These are phyloP conservation scores for Habropoda laboriosa DNA, from an alignment of 1,140 invertebrate species.

Conservation along the genomic window DNA sequence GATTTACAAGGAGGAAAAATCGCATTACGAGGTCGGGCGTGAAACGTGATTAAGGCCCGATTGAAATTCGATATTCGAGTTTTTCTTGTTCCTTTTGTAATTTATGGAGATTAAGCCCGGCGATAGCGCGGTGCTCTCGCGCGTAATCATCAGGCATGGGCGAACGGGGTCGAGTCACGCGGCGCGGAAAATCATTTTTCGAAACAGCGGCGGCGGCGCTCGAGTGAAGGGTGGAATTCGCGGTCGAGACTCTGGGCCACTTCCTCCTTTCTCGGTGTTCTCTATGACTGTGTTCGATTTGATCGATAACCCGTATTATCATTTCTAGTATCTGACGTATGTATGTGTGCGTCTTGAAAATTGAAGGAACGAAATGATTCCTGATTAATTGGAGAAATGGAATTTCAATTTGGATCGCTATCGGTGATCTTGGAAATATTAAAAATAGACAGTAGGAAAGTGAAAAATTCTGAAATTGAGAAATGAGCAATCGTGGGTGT, in stretches of 20 bases:
- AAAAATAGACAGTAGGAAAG: too few species aligned
- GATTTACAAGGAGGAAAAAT: slow-evolving; percentile 33
- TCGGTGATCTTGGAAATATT: too few species aligned
- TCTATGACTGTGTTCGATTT: too few species aligned
- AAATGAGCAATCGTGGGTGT: too few species aligned
- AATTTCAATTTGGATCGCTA: too few species aligned
- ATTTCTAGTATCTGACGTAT: too few species aligned
- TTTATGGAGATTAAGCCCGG: slow-evolving; percentile 41
- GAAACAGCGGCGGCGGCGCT: too few species aligned
- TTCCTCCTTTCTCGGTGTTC: not conserved
- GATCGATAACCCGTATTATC: too few species aligned
- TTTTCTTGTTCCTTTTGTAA: slow-evolving; percentile 33
- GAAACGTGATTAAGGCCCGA: slow-evolving; percentile 40
- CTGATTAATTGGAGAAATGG: too few species aligned
- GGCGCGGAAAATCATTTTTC: slow-evolving; percentile 36
- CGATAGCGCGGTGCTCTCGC: not conserved
- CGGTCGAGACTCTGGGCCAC: not conserved
- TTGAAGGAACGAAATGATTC: too few species aligned
- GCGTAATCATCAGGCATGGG: not conserved
- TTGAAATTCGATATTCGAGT: slow-evolving; percentile 56
- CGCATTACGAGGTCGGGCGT: slow-evolving; percentile 24
- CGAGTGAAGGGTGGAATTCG: not conserved
- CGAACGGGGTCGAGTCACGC: slow-evolving; percentile 8
- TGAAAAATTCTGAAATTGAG: too few species aligned
- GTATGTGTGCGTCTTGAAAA: too few species aligned